Base-by-base conservation (phyloP, 1,140 invertebrate species). In the Dendrolimus punctatus region DNA sequence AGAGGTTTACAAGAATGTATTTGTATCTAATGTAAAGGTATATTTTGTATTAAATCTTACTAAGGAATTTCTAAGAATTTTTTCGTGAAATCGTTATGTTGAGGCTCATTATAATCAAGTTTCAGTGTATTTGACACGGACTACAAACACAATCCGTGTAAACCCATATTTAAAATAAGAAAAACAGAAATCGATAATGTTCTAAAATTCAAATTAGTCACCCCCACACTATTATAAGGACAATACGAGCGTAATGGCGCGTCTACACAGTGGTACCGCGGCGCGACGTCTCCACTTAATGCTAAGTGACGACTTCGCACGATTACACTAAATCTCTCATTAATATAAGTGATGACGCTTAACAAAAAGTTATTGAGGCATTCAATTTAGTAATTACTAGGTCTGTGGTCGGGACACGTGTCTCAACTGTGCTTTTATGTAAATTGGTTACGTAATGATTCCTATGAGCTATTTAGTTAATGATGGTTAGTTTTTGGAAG, bases 351-450 rank as follows among this genome's bases (percentile, higher is more conserved):
- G 73, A 81, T 75, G 73, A 79, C 73, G 72, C 71, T 80, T 78
- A 74, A 71, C 23, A 23, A 77, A 69, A 69, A 69, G 71, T 70
- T 71, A 80, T 67, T 68, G 60, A 69, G 62, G 56, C 71, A 71
- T 76, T 78, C 79, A 80, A 83, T 80, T 74, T 75, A 73, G 76
- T 83, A 81, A 83, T 83, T 81, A 79, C 76, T 76, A 68, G 63
- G 62, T 71, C 53, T 58, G 68, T 60, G 57, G 56, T 58, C 56
- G 62, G 46, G 38, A 49, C 48, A 39, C 48, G 48, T 40, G 23
- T 40, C 48, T 46, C 38, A 46, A 38, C 10, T 53, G 38, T 9
- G 40, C 42, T 56, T 55, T 60, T 58, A 58, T 65, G 63, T 61
- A 55, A 58, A 57, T 60, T 48, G 39, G 48, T 68, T 68, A 23